These are phyloP conservation scores for Tyto alba DNA, from an alignment of 2,113 vertebrate species.

Conservation along the genomic window DNA sequence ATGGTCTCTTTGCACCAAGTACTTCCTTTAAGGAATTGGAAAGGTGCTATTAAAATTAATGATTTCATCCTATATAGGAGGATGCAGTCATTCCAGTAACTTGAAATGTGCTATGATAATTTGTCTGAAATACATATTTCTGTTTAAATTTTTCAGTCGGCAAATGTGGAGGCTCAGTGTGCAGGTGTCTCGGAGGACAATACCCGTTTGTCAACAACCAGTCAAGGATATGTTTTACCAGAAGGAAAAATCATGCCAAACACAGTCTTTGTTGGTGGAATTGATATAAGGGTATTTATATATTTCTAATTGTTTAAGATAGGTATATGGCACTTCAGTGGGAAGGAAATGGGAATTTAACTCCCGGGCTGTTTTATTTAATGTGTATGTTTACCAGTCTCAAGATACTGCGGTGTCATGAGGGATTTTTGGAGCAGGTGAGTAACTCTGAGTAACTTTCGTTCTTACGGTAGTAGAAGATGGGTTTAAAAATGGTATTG, in stretches of 20 bases:
- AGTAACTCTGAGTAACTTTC: background rate
- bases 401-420: background rate
- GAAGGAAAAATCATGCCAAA: slow-evolving; percentile 95
- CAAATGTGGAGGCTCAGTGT: slow-evolving; percentile 54
- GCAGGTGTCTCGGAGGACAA: slow-evolving; percentile 42
- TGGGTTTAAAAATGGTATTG: background rate
- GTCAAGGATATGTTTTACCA: slow-evolving; percentile 90
- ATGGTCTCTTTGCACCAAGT: background rate
- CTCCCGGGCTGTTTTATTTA: background rate
- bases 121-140: background rate
- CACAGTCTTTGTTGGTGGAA: slow-evolving; percentile 92
- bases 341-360: background rate
- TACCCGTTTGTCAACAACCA: slow-evolving; percentile 66
- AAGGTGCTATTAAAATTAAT: background rate
- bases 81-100: background rate
- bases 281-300: slow-evolving; percentile 85
- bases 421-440: background rate
- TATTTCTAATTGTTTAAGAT: background rate
- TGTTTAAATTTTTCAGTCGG: slow-evolving; percentile 62
- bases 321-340: fast-evolving
- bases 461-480: background rate
- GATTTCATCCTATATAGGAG: background rate
- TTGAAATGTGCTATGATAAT: background rate
- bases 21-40: background rate
- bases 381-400: background rate